Conservation (phyloP, 2,888 invertebrate genomes). For the Lasioglossum pauxillum region DNA sequence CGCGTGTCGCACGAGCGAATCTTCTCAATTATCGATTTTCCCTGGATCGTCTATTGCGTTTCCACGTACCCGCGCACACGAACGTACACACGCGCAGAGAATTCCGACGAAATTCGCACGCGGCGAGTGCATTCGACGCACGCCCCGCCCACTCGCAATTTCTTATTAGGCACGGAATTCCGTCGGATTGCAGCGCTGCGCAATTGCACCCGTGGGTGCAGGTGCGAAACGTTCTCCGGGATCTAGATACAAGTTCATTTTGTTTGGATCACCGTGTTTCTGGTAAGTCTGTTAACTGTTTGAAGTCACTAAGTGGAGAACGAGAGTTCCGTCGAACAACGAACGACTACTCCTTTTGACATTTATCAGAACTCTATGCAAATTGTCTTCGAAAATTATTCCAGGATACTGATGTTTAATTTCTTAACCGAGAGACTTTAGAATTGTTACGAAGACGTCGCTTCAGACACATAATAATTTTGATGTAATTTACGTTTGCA, state of each 20-base stretch:
- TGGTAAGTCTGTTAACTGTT: too few relatives aligned
- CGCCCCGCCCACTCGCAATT: not conserved
- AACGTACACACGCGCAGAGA: not conserved
- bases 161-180: slow-evolving; percentile 19
- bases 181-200: not conserved
- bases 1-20: slow-evolving; percentile 33
- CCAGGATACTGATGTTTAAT: not conserved
- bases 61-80: not conserved
- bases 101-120: slow-evolving; percentile 10
- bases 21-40: slow-evolving; percentile 51
- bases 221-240: slow-evolving; percentile 8
- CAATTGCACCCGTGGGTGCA: slow-evolving; percentile 24
- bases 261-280: not conserved
- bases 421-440: not conserved
- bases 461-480: not conserved
- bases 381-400: not conserved
- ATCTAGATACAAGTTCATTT: not conserved
- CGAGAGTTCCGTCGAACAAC: not conserved
- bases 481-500: not conserved
- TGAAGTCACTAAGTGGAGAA: not conserved
- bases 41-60: slow-evolving; percentile 29
- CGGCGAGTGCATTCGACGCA: not conserved
- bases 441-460: not conserved
- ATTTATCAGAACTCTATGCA: not conserved
- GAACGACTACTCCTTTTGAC: not conserved